Conservation (phyloP, 2,113 vertebrate species). For the Ancistrus triradiatus region DNA sequence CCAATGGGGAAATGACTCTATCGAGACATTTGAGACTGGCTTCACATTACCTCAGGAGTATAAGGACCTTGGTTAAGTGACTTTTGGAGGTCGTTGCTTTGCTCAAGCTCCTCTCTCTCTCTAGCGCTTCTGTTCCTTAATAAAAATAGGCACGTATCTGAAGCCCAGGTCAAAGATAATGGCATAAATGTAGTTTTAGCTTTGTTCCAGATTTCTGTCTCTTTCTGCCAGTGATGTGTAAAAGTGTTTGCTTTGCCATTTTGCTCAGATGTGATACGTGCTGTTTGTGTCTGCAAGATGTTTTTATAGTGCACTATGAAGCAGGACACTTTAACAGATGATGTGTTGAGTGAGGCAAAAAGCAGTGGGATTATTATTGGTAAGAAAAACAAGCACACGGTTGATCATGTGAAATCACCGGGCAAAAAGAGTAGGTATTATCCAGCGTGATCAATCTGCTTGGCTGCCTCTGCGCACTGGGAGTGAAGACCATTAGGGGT, state of each 20-base stretch:
- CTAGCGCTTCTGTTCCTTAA: slow-evolving; percentile 4
- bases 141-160: too few relatives aligned
- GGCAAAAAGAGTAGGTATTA: neutral
- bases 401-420: neutral
- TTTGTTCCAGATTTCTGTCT: neutral
- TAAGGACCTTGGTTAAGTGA: neutral
- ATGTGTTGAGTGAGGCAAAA: neutral
- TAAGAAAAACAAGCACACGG: neutral
- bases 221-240: slow-evolving; percentile 5
- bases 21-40: slow-evolving; percentile 5
- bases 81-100: too few relatives aligned
- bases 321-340: slow-evolving; percentile 3
- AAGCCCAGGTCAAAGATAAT: slow-evolving; percentile 25
- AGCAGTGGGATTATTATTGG: slow-evolving; percentile 10
- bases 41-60: neutral
- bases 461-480: neutral
- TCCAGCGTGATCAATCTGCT: slow-evolving; percentile 18
- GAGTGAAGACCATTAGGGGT: slow-evolving; percentile 21
- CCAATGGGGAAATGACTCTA: slow-evolving; percentile 2
- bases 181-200: neutral
- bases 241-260: neutral
- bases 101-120: neutral
- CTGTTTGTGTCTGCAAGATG: neutral
- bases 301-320: slow-evolving; percentile 8
- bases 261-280: neutral